These are phyloP conservation scores for Clanis bilineata DNA, from an alignment of 2,888 invertebrate species.

Conservation along the genomic window DNA sequence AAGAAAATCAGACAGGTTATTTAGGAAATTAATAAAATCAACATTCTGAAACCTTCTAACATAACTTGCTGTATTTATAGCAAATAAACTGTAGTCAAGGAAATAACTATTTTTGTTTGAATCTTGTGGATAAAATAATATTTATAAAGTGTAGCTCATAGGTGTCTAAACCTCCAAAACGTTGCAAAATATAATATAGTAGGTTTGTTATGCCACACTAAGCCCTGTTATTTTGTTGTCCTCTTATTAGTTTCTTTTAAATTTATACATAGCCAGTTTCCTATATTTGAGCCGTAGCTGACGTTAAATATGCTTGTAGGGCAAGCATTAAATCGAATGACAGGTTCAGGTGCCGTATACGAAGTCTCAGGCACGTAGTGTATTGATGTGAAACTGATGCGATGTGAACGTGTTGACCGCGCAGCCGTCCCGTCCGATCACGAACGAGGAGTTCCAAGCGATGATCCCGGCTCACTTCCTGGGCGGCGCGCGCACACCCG, in stretches of 20 bases:
- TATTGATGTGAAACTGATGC: constrained; percentile 41
- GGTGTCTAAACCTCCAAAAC: not conserved
- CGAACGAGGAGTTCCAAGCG: constrained; percentile 97
- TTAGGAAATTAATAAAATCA: too few relatives aligned
- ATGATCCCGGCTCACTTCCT: constrained; percentile 97
- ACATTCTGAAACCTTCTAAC: too few relatives aligned
- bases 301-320: not conserved
- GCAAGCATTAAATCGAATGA: not conserved
- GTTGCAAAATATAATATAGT: too few relatives aligned
- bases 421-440: constrained; percentile 91
- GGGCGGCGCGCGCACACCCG: constrained; percentile 53
- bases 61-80: too few relatives aligned
- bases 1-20: too few relatives aligned
- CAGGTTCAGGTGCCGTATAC: constrained; percentile 16
- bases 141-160: too few relatives aligned
- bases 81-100: too few relatives aligned
- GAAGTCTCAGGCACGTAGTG: not conserved
- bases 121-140: too few relatives aligned
- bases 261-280: not conserved
- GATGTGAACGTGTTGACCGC: constrained; percentile 80
- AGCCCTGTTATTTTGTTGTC: not conserved
- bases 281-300: not conserved
- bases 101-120: too few relatives aligned
- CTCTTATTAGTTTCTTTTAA: not conserved
- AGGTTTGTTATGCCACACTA: not conserved